Percentiles rank a stretch among this genome's conserved stretches.
phyloP scores from a whole-genome alignment of 1,140 invertebrate genomes.

The Antheraea pernyi region DNA sequence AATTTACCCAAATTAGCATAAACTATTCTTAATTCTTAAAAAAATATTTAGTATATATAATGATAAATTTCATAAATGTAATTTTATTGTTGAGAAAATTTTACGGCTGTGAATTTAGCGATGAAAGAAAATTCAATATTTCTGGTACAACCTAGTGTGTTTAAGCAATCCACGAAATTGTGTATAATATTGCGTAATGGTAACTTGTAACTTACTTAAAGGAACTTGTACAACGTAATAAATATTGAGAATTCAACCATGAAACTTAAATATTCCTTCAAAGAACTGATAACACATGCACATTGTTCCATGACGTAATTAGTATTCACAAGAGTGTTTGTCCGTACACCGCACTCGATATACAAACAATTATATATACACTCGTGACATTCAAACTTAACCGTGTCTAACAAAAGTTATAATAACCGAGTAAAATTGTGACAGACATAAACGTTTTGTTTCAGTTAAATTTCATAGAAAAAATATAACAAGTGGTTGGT shows the following conservation, averaged over 20 bases:
- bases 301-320: slow-evolving; percentile 43
- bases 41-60: too few relatives aligned
- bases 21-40: too few relatives aligned
- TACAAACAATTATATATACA: slow-evolving; percentile 19
- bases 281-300: slow-evolving; percentile 44
- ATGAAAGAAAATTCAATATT: too few relatives aligned
- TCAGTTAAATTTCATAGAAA: neutral
- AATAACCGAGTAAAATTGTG: slow-evolving; percentile 50
- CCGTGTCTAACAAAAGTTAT: slow-evolving; percentile 58
- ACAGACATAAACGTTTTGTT: slow-evolving; percentile 18
- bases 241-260: slow-evolving; percentile 15
- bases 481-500: neutral
- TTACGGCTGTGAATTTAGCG: too few relatives aligned
- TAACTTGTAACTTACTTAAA: slow-evolving; percentile 4
- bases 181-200: neutral
- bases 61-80: too few relatives aligned
- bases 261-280: slow-evolving; percentile 28
- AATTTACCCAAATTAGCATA: too few relatives aligned
- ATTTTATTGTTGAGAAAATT: too few relatives aligned
- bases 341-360: slow-evolving; percentile 19
- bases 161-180: neutral
- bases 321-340: slow-evolving; percentile 45
- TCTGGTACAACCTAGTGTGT: too few relatives aligned
- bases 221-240: slow-evolving; percentile 4
- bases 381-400: slow-evolving; percentile 64